Evolutionary conservation across 2,113 vertebrate species (phyloP).

Genomic region (Gymnogyps californianus): DNA sequence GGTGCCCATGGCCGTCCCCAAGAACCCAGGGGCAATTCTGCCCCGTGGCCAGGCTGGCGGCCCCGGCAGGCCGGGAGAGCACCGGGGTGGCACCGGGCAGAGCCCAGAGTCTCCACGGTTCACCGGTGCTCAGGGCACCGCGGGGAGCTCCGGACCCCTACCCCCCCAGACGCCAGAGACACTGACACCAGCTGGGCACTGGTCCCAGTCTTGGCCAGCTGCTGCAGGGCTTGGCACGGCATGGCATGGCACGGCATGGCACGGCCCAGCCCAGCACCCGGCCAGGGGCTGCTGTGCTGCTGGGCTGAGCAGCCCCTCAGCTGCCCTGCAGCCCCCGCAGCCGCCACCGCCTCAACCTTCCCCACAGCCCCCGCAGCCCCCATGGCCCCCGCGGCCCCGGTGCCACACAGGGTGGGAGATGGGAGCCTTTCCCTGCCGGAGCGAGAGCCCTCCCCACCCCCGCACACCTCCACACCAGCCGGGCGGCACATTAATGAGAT

Average conservation of each 20-base stretch:
- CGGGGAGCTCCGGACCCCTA: not conserved
- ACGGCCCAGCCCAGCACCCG: not conserved
- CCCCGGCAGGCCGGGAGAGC: accelerated
- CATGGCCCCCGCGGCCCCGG: accelerated
- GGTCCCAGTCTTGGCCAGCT: not conserved
- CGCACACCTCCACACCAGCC: not conserved
- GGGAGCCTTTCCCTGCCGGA: not conserved
- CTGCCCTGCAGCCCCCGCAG: accelerated
- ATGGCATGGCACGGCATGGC: not conserved
- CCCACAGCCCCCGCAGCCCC: not conserved
- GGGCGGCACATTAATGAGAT: constrained; percentile 10
- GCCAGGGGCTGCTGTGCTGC: not conserved
- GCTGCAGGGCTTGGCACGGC: not conserved
- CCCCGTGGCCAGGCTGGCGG: not conserved
- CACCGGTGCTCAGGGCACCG: accelerated
- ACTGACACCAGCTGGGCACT: not conserved
- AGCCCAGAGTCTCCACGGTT: not conserved
- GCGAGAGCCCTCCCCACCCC: not conserved
- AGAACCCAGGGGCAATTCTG: not conserved
- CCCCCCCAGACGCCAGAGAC: not conserved
- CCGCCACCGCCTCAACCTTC: accelerated
- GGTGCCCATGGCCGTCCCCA: not conserved
- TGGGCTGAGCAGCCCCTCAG: not conserved
- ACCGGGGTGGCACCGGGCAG: accelerated
- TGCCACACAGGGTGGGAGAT: not conserved